phyloP scores from a whole-genome alignment of 2,888 invertebrate species.

The Steinernema scapterisci region DNA sequence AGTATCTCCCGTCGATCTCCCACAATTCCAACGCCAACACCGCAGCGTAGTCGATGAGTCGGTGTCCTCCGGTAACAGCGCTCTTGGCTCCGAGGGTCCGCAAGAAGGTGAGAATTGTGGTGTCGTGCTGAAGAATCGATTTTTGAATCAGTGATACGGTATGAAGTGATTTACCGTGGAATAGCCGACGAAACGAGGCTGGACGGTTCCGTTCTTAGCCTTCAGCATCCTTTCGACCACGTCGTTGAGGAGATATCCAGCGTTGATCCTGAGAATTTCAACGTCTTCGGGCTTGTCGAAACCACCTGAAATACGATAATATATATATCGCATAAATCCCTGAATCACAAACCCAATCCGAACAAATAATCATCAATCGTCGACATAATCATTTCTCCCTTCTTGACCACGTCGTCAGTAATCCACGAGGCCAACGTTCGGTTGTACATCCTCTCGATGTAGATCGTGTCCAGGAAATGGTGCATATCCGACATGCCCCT shows the following conservation, averaged over 20 bases:
- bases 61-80: neutral
- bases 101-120: neutral
- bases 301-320: conserved; percentile 33
- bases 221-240: conserved; percentile 35
- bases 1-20: conserved; percentile 24
- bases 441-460: conserved; percentile 27
- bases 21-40: conserved; percentile 33
- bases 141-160: neutral
- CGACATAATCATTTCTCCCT: neutral
- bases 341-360: neutral
- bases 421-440: conserved; percentile 30
- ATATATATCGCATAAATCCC: neutral
- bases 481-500: neutral
- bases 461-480: neutral
- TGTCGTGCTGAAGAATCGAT: neutral
- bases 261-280: conserved; percentile 35
- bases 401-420: neutral
- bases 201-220: neutral
- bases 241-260: conserved; percentile 38
- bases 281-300: conserved; percentile 37
- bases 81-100: neutral
- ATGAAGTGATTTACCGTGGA: conserved; percentile 34
- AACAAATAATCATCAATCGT: conserved; percentile 13
- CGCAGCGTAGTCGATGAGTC: conserved; percentile 33
- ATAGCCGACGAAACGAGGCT: conserved; percentile 33